Evolutionary conservation across 2,888 invertebrate genomes (phyloP), one percentile per base, ranked within the genome.

Genomic region (Ernsta delagoae): DNA sequence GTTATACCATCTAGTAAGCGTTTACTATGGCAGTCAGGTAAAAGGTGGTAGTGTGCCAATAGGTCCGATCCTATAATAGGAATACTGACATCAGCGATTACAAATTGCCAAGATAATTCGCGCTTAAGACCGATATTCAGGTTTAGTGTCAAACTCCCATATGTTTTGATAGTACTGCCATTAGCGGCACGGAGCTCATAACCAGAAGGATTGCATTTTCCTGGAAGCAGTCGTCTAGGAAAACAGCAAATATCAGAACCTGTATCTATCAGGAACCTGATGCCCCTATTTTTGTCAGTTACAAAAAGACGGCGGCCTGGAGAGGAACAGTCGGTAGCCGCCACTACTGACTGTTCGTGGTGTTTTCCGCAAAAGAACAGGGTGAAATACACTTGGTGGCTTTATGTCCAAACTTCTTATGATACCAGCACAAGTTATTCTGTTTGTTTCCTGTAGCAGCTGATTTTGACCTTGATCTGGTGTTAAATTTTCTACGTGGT

Each of bases 11-110:
- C 73, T 2, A 70, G 4, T 0, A 73, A 7, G 1, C 57, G 24
- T 12, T 67, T 61, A 3, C 43, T 7, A 2, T 54, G 67, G 31
- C 71, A 72, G 31, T 74, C 72, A 1, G 72, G 74, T n/a, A 74
- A 45, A 4, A 74, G 57, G 31, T 70, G 56, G 9, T 70, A 72
- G 39, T 73, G 63, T 0, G 68, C 41, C 34, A 74, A 56, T 36
- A 73, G 70, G 34, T 72, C 72, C 1, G 70, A 65, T 5, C 74
- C 73, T 5, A 72, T 73, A 0, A 74, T 73, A 9, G 72, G 53
- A 3, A 59, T 68, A 11, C 7, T 39, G 24, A 75, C 72, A 7
- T 75, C 72, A 0, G 72, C 73, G 3, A 73, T 63, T 1, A 71
- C 64, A 16, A 75, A 73, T 8, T 60, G 34, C 73, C 72, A 72